Evolutionary conservation across 2,113 vertebrate genomes (phyloP).

Genomic region (Rhea americana): DNA sequence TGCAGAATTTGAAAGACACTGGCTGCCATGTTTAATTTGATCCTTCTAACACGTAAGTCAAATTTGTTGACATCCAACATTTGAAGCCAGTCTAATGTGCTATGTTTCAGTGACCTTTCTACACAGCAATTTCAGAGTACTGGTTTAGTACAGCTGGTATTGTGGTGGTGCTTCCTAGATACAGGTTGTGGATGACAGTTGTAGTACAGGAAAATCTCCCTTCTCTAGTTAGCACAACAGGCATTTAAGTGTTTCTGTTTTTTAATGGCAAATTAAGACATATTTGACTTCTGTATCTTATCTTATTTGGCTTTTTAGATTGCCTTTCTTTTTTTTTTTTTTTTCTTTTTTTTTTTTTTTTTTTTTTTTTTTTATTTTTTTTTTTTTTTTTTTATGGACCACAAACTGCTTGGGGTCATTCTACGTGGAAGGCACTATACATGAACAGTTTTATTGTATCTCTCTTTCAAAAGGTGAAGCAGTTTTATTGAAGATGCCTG

Average conservation of each 20-base stretch:
- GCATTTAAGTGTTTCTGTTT: not conserved
- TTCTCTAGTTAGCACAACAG: constrained; percentile 14
- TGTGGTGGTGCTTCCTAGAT: not conserved
- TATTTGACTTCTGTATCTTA: not conserved
- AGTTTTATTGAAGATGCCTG: constrained; percentile 44
- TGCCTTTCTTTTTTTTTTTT: not conserved
- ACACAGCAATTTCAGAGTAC: constrained; percentile 1
- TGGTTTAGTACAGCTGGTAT: not conserved
- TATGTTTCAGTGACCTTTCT: constrained; percentile 25
- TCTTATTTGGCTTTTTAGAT: constrained; percentile 7
- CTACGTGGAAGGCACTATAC: constrained; percentile 4
- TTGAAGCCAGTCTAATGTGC: constrained; percentile 39
- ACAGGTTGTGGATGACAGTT: not conserved
- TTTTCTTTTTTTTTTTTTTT: not conserved
- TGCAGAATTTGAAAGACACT: constrained; percentile 9
- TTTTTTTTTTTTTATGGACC: not conserved
- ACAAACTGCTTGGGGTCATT: constrained; percentile 33
- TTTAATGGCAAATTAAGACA: constrained; percentile 24
- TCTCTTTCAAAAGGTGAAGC: constrained; percentile 37
- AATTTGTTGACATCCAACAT: constrained; percentile 48
- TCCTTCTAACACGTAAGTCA: constrained; percentile 10
- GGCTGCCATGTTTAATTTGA: constrained; percentile 53
- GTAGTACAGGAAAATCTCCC: not conserved
- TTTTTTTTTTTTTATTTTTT: constrained; percentile 8
- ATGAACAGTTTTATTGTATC: constrained; percentile 17